Evolutionary conservation across 2,888 invertebrate species (phyloP), one percentile per base, ranked within the genome.

Genomic region (Ommatoiulus sabulosus): DNA sequence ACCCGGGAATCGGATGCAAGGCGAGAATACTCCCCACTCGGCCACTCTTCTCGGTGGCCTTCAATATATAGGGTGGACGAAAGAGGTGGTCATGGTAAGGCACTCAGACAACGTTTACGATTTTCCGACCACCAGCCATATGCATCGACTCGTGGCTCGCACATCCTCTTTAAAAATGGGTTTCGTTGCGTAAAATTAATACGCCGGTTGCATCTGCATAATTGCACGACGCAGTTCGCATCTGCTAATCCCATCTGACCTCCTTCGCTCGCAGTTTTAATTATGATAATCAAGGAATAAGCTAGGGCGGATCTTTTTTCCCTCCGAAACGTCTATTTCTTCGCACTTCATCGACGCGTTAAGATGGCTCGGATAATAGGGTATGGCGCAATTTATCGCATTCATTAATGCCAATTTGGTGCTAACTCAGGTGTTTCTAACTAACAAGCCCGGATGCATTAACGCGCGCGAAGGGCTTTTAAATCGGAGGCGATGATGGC

Each of bases 191-290:
- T 17, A n/a, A 46, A 46, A 10, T 46, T 10, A n/a, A n/a, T 57
- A 1, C 17, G 35, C 35, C 35, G 35, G 35, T 35, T 35, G 17
- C 46, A 46, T 46, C 2, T n/a, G 57, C 57, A 57, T 57, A 8
- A 57, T 57, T 57, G 12, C 35, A 46, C 17, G 57, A 57, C 17
- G n/a, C 17, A 57, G 57, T 57, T 57, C n/a, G 57, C 57, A 57
- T 57, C 57, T 57, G 57, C n/a, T 57, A 57, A 57, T 57, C 57
- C 57, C 57, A 57, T 57, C 57, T 57, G 57, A 57, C 57, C 57
- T 57, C 1, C n/a, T 57, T 12, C 12, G 57, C 57, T 35, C 35
- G 57, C 57, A 57, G 35, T 57, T 57, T 57, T 57, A 57, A 57
- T 57, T 57, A 57, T 57, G 57, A 57, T 57, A 57, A 57, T 57